phyloP scores from a whole-genome alignment of 2,797 vertebrate species.

The Hipposideros larvatus region DNA sequence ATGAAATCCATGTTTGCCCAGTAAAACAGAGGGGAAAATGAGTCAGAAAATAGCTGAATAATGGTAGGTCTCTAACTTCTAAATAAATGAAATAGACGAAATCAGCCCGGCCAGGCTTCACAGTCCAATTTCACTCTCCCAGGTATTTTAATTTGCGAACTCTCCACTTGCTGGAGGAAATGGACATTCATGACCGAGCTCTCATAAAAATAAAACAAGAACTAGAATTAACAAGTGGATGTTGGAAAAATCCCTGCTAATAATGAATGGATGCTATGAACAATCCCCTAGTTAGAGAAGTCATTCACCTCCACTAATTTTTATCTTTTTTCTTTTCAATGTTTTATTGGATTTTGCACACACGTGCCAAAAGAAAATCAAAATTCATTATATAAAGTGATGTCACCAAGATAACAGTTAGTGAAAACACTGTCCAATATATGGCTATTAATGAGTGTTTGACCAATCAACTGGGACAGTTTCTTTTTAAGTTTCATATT shows the following conservation, averaged over 20 bases:
- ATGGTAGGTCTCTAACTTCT: neutral
- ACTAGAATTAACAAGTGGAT: neutral
- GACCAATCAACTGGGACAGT: constrained; percentile 79
- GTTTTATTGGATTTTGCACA: constrained; percentile 71
- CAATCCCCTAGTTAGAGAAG: constrained; percentile 50
- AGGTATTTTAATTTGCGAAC: neutral
- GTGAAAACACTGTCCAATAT: constrained; percentile 64
- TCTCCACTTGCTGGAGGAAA: neutral
- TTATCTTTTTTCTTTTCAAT: constrained; percentile 63
- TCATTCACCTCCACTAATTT: constrained; percentile 70
- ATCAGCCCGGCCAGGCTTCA: neutral
- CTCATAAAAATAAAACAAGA: constrained; percentile 34
- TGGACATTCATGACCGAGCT: neutral
- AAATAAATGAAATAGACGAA: constrained; percentile 14
- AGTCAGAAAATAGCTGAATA: neutral
- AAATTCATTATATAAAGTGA: constrained; percentile 74
- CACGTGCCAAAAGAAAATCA: constrained; percentile 34
- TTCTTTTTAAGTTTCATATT: constrained; percentile 83
- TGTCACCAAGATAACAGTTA: constrained; percentile 64
- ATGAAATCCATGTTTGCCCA: neutral
- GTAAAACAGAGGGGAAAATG: neutral
- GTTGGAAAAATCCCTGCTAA: constrained; percentile 38
- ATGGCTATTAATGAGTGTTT: constrained; percentile 81
- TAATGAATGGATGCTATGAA: neutral
- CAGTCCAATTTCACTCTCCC: neutral